Evolutionary conservation across 2,797 vertebrate species (phyloP), one percentile per base, ranked within the genome.

Genomic region (Pagetopsis macropterus): DNA sequence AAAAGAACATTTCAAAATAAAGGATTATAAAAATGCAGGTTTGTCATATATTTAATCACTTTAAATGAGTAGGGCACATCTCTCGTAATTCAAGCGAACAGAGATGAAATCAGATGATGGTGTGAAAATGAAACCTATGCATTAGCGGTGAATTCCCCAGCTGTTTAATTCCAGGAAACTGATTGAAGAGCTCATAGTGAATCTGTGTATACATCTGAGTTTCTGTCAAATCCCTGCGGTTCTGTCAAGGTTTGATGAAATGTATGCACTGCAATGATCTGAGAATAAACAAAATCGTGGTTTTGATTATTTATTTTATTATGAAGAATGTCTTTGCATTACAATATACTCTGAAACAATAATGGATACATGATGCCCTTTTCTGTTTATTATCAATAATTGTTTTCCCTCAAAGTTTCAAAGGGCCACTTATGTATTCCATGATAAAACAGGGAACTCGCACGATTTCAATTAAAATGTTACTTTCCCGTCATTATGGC

Each of bases 151-250:
- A 95, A 94, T 91, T 93, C 94, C 94, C 94, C 94, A 79, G 82
- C 80, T 76, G 89, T 75, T 82, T 92, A 86, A 93, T 94, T 95
- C 94, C 94, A 94, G 93, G 94, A 95, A 95, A 92, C 88, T 59
- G 70, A 79, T 65, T 63, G 54, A 77, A 87, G 71, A 80, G 76
- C 82, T 83, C 72, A 91, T 45, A 79, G 57, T 57, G 52, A 68
- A 43, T 56, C 31, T 81, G 55, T 75, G 61, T 85, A 45, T 62
- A 85, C 15, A 65, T 65, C 51, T 72, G 63, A 88, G 87, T 89
- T 92, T 81, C 85, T 85, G 89, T 88, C 86, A 89, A 52, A 70
- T 90, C 89, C 85, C 87, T 89, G 1, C 16, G 51, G 46, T 73
- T 43, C 63, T 62, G 58, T 70, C n/a, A 70, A 27, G 4, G 1